Evolutionary conservation across 1,140 invertebrate species (phyloP), one percentile per base, ranked within the genome.

Genomic region (Diachasmimorpha longicaudata): DNA sequence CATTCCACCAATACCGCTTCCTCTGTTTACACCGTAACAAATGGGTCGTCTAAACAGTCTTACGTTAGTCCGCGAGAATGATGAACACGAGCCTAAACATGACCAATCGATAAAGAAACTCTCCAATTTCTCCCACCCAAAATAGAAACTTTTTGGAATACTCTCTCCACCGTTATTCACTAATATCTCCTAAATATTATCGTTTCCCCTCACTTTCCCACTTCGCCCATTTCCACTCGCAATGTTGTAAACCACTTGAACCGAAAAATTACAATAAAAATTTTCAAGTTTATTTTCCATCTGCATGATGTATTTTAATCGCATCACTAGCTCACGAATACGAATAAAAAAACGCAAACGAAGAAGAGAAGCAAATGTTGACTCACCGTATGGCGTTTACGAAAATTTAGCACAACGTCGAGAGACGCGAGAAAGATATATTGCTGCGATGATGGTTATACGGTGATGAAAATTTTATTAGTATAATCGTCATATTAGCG

Each of bases 401-500:
- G 70, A 75, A 75, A 81, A 58, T 76, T 78, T 66, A 46, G 44
- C 21, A n/a, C 11, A 25, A 72, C 48, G 25, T 19, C n/a, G n/a
- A 52, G 44, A 46, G 19, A 52, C 25, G 25, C 25, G 25, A 36
- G 36, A 77, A 77, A 83, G 80, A 80, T 39, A 72, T 58, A 72
- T 72, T 37, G 31, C 52, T 31, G 5, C 66, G 36, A 68, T 63
- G 71, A 72, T 23, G 36, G 19, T 72, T 39, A 72, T 63, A 72
- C 16, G 55, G 55, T 79, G 74, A 77, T 77, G 77, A 76, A 81
- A 82, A 83, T 82, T 83, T 81, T 81, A 82, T 80, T 81, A 81
- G 79, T 76, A 63, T 81, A 79, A 82, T 78, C 75, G 75, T 66
- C 66, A 63, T 69, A 77, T 78, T 78, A 77, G 67, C 70, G 31